These are phyloP conservation scores for Cactoblastis cactorum DNA, from an alignment of 2,888 invertebrate genomes.

Conservation along the genomic window DNA sequence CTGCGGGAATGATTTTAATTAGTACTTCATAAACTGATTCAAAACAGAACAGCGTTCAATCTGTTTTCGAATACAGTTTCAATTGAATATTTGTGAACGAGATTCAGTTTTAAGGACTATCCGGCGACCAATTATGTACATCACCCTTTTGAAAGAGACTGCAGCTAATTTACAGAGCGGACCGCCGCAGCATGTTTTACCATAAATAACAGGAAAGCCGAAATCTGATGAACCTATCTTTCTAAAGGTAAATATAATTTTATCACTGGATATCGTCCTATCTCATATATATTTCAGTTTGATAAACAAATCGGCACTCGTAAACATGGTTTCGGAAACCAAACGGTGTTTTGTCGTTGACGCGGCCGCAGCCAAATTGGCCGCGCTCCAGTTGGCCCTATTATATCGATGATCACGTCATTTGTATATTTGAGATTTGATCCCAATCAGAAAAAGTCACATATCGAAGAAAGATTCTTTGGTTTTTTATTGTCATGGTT, in stretches of 20 bases:
- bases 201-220: too few relatives aligned
- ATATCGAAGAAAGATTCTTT: too few relatives aligned
- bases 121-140: too few relatives aligned
- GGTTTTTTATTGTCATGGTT: too few relatives aligned
- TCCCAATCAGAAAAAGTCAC: background rate
- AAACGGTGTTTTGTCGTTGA: background rate
- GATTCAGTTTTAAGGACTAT: too few relatives aligned
- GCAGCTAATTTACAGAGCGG: too few relatives aligned
- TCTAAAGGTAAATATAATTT: background rate
- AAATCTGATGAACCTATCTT: too few relatives aligned
- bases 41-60: background rate
- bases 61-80: too few relatives aligned
- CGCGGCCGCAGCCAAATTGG: conserved; percentile 3
- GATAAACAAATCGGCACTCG: background rate
- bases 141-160: too few relatives aligned
- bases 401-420: conserved; percentile 8
- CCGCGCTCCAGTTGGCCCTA: conserved; percentile 6
- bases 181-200: too few relatives aligned
- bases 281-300: background rate
- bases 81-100: too few relatives aligned
- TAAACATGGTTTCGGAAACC: conserved; percentile 4
- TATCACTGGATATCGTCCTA: background rate
- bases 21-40: conserved; percentile 12
- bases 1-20: conserved; percentile 61
- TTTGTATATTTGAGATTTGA: conserved; percentile 2